phyloP scores from a whole-genome alignment of 2,113 vertebrate genomes.

The Sander vitreus region DNA sequence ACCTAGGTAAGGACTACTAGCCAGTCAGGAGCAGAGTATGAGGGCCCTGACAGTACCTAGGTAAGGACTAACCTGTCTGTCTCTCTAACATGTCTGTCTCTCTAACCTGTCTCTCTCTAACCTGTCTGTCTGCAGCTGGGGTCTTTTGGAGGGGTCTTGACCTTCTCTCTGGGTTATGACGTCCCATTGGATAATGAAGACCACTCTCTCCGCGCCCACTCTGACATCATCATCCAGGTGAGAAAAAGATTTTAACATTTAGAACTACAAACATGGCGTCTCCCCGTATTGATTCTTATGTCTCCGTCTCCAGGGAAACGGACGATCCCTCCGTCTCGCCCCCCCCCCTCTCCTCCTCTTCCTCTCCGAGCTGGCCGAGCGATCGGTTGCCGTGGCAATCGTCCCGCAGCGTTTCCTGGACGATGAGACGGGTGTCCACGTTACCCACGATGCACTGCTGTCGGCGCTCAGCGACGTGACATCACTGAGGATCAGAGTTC shows the following conservation, averaged over 20 bases:
- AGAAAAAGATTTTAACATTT: neutral
- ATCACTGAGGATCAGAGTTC: slow-evolving; percentile 86
- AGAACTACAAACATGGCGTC: neutral
- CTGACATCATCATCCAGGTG: slow-evolving; percentile 73
- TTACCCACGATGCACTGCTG: slow-evolving; percentile 89
- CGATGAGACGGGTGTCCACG: slow-evolving; percentile 73
- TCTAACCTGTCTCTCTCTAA: too few relatives aligned
- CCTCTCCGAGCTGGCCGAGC: slow-evolving; percentile 86
- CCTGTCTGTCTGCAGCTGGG: too few relatives aligned
- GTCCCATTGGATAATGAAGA: slow-evolving; percentile 57
- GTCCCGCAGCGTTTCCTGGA: slow-evolving; percentile 84
- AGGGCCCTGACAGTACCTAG: too few relatives aligned
- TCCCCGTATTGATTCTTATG: too few relatives aligned
- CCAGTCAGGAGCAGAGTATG: too few relatives aligned
- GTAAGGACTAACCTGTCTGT: too few relatives aligned
- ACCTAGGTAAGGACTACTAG: too few relatives aligned
- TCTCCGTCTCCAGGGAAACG: slow-evolving; percentile 86
- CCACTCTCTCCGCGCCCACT: slow-evolving; percentile 43
- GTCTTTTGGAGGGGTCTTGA: too few relatives aligned
- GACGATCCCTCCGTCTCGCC: slow-evolving; percentile 83
- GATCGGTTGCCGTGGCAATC: slow-evolving; percentile 80
- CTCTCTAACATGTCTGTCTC: too few relatives aligned
- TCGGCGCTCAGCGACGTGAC: slow-evolving; percentile 88
- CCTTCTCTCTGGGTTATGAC: slow-evolving; percentile 54
- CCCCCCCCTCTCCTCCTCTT: slow-evolving; percentile 76